phyloP scores from a whole-genome alignment of 2,113 vertebrate genomes.

The Gavia stellata region DNA sequence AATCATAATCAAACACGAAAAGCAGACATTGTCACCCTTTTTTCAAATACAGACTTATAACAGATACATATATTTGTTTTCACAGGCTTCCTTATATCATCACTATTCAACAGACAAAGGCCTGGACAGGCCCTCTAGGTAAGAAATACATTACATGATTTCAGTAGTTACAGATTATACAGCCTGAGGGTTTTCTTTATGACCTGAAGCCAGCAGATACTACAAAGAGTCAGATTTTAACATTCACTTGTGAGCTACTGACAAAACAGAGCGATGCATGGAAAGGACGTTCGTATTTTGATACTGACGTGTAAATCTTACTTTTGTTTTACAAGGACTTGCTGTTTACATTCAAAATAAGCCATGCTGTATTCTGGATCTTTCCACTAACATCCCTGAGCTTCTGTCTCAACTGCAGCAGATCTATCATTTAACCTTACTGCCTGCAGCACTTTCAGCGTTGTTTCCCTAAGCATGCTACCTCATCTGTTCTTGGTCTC shows the following conservation, averaged over 20 bases:
- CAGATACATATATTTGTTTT: constrained; percentile 58
- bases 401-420: neutral
- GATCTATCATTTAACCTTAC: neutral
- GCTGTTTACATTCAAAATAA: neutral
- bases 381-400: neutral
- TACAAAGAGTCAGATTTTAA: neutral
- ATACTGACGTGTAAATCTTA: neutral
- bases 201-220: neutral
- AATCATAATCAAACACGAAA: neutral
- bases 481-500: neutral
- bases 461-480: neutral
- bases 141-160: constrained; percentile 35
- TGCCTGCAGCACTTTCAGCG: neutral
- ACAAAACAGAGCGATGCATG: neutral
- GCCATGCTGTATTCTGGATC: neutral
- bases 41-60: neutral
- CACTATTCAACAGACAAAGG: constrained; percentile 81
- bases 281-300: neutral
- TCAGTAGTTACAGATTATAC: neutral
- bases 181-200: neutral
- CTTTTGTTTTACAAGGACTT: neutral
- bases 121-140: constrained; percentile 89
- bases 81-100: constrained; percentile 85
- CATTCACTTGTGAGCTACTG: neutral
- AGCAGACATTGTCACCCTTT: neutral